Conservation (phyloP, 2,113 vertebrate species). For the Cochlearius cochlearius region DNA sequence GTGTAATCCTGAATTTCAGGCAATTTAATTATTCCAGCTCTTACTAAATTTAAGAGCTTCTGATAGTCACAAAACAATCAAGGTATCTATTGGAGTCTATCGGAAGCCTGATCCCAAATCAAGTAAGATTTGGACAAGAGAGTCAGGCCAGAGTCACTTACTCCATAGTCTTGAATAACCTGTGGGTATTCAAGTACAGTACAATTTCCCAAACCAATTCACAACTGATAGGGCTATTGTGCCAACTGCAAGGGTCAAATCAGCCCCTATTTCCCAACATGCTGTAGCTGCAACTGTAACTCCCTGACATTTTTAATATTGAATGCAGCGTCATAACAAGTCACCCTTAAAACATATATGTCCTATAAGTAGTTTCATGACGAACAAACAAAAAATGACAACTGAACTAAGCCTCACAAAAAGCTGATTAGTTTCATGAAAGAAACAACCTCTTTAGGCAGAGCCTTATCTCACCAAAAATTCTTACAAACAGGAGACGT, state of each 20-base stretch:
- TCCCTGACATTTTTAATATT: not conserved
- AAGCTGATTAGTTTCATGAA: not conserved
- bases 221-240: not conserved
- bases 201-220: not conserved
- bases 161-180: not conserved
- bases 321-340: not conserved
- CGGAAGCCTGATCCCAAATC: not conserved
- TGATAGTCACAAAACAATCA: not conserved
- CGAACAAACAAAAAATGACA: not conserved
- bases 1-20: not conserved
- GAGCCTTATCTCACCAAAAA: not conserved
- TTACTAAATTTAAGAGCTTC: not conserved
- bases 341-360: not conserved
- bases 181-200: not conserved
- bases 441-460: not conserved
- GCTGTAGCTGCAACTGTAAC: not conserved
- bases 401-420: not conserved
- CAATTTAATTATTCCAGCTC: not conserved
- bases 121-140: not conserved
- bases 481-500: not conserved
- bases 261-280: not conserved
- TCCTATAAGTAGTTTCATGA: not conserved
- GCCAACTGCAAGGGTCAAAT: not conserved
- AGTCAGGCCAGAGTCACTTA: not conserved
- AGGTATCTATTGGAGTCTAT: not conserved